Percentiles rank a stretch among this genome's conserved stretches.
These are phyloP conservation scores for Centrocercus urophasianus DNA, from an alignment of 2,113 vertebrate genomes.

Conservation along the genomic window DNA sequence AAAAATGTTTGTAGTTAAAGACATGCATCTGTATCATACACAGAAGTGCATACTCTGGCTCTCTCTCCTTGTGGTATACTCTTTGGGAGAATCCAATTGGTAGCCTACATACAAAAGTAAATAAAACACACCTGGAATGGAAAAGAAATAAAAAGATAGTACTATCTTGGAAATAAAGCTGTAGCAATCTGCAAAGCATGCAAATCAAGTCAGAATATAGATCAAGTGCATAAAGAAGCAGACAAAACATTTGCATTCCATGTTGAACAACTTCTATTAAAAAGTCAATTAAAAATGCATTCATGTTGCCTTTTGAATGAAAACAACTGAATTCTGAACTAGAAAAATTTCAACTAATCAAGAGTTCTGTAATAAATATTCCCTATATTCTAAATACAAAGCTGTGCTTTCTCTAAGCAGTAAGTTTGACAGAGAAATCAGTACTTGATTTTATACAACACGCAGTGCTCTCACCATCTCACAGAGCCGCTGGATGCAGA, in stretches of 20 bases:
- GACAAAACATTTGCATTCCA: background rate
- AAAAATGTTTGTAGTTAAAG: background rate
- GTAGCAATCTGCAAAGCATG: background rate
- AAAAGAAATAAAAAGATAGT: background rate
- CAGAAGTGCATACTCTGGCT: background rate
- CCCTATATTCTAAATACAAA: background rate
- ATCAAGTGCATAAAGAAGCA: background rate
- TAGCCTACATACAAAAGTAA: background rate
- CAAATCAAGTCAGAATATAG: background rate
- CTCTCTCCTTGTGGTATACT: background rate
- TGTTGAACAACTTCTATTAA: background rate
- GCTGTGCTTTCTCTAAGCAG: background rate
- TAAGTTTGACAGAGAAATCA: background rate
- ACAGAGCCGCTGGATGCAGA: background rate
- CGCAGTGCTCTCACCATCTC: fast-evolving
- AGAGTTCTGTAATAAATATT: too few relatives aligned
- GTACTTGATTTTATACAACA: background rate
- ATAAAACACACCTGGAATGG: background rate
- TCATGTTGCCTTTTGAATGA: background rate
- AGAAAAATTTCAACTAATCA: too few relatives aligned
- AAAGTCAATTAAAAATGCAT: background rate
- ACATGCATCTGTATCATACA: background rate
- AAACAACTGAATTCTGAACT: background rate
- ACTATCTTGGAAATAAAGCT: background rate
- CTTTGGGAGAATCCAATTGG: background rate